Percentiles rank a stretch among this genome's conserved stretches.
phyloP scores from a whole-genome alignment of 2,888 invertebrate genomes.

The Caenorhabditis wallacei region DNA sequence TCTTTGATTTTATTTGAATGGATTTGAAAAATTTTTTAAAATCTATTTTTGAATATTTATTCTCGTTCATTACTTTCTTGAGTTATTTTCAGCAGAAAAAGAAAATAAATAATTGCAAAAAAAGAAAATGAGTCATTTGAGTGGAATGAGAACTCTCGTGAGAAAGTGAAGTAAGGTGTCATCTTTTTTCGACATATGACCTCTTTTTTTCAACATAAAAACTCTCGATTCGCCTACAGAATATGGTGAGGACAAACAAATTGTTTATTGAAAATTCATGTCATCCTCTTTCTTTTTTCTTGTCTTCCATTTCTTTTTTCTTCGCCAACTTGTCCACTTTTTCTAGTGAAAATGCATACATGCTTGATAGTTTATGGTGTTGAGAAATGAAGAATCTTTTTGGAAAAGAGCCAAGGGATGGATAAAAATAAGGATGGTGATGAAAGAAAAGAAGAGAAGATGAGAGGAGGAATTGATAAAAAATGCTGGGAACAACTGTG shows the following conservation, averaged over 20 bases:
- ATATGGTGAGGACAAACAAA: constrained; percentile 49
- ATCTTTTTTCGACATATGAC: constrained; percentile 52
- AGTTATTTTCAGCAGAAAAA: too few species aligned
- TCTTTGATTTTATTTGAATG: not conserved
- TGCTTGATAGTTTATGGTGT: constrained; percentile 59
- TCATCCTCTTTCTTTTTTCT: constrained; percentile 18
- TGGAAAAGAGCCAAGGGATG: constrained; percentile 21
- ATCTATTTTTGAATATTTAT: too few species aligned
- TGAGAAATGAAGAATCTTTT: constrained; percentile 7
- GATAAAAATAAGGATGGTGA: constrained; percentile 30
- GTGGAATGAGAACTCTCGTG: constrained; percentile 48
- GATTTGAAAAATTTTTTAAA: not conserved
- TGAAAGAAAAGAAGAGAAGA: constrained; percentile 3
- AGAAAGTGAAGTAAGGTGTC: constrained; percentile 44
- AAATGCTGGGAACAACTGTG: constrained; percentile 50
- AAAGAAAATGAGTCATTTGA: constrained; percentile 19
- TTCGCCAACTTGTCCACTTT: not conserved
- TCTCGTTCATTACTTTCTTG: too few species aligned
- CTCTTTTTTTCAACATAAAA: constrained; percentile 22
- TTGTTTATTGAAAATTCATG: constrained; percentile 63
- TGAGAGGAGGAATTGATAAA: constrained; percentile 18
- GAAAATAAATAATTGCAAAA: constrained; percentile 3
- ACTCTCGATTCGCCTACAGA: constrained; percentile 23
- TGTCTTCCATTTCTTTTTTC: constrained; percentile 10
- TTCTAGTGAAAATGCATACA: constrained; percentile 39